Conservation (phyloP, 2,797 vertebrate species). For the Graptemys geographica region DNA sequence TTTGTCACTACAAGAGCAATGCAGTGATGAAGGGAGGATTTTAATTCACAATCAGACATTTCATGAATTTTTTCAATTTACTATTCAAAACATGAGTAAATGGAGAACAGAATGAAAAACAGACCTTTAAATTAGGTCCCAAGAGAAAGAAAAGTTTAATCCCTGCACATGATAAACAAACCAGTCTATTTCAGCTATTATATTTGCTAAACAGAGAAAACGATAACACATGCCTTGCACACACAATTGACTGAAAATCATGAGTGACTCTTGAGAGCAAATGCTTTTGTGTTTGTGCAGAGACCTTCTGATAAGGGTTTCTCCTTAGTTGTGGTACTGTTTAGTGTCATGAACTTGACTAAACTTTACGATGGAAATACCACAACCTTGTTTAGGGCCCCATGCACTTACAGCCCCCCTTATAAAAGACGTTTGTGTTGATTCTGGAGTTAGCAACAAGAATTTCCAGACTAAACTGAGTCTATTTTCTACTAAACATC, state of each 20-base stretch:
- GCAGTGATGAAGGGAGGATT: background rate
- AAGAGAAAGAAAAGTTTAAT: conserved; percentile 49
- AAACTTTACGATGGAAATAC: conserved; percentile 13
- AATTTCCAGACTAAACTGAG: background rate
- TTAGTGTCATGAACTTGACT: conserved; percentile 40
- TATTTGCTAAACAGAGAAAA: conserved; percentile 44
- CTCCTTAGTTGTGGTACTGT: background rate
- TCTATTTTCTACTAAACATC: conserved; percentile 35
- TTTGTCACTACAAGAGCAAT: background rate
- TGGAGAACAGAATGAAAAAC: conserved; percentile 52
- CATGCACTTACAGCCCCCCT: background rate
- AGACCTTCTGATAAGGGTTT: conserved; percentile 31
- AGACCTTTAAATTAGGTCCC: conserved; percentile 66
- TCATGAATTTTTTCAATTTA: background rate
- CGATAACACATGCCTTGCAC: background rate
- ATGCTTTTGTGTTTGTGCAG: background rate
- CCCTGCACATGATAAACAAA: conserved; percentile 50
- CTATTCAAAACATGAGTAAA: conserved; percentile 32
- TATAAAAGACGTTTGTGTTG: background rate
- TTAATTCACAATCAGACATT: conserved; percentile 43
- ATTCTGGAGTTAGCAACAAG: background rate
- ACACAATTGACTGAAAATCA: background rate
- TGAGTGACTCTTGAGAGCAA: background rate
- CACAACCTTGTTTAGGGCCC: background rate
- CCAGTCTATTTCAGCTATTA: conserved; percentile 20